phyloP scores from a whole-genome alignment of 1,140 invertebrate genomes.

The Coenobita brevimanus region DNA sequence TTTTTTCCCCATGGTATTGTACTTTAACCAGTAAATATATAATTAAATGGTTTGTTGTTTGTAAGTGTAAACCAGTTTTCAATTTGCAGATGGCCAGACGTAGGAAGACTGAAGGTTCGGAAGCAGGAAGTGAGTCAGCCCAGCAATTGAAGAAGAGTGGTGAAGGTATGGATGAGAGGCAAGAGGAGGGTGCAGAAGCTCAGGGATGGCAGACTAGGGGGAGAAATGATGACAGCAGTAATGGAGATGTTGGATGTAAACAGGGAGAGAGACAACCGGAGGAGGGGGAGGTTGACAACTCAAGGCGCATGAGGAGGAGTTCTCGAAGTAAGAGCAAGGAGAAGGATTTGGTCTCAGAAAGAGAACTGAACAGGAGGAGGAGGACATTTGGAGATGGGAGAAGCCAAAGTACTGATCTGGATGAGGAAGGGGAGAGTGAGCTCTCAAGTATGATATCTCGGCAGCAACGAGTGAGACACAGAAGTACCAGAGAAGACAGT shows the following conservation, averaged over 20 bases:
- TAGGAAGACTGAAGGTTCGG: background rate
- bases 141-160: background rate
- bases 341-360: background rate
- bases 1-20: no score
- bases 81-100: constrained; percentile 11
- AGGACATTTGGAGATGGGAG: background rate
- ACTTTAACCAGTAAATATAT: no score
- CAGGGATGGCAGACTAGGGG: no score
- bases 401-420: background rate
- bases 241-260: background rate
- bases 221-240: background rate
- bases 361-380: background rate
- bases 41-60: no score
- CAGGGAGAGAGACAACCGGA: background rate
- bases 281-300: background rate
- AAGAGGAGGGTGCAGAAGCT: background rate
- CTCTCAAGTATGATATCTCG: no score
- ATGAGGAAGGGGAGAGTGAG: no score
- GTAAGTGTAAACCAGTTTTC: no score
- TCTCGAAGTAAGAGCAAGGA: background rate
- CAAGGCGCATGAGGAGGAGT: background rate
- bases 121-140: background rate
- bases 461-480: background rate
- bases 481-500: background rate
- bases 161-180: background rate